These are phyloP conservation scores for Porphyrio hochstetteri DNA, from an alignment of 2,113 vertebrate species.

Conservation along the genomic window DNA sequence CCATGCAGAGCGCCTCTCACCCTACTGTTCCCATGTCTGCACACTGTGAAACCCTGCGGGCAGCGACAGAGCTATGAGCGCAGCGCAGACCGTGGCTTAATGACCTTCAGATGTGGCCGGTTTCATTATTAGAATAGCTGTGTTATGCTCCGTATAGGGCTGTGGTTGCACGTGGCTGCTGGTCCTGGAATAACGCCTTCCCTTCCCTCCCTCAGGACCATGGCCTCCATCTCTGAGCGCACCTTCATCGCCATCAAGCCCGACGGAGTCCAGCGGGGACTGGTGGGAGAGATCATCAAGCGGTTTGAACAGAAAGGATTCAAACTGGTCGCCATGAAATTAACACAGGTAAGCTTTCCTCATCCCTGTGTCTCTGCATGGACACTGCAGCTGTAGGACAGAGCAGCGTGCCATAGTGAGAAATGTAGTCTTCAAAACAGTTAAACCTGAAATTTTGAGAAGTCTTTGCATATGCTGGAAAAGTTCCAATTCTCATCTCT, in stretches of 20 bases:
- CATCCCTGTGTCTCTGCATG: not conserved
- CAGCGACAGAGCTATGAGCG: fast-evolving
- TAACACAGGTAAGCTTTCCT: conserved; percentile 68
- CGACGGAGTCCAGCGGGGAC: conserved; percentile 88
- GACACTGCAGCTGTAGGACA: not conserved
- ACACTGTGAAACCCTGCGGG: fast-evolving
- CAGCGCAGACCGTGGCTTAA: fast-evolving
- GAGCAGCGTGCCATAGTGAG: fast-evolving
- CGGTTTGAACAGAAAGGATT: conserved; percentile 87
- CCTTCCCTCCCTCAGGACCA: conserved; percentile 36
- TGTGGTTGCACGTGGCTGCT: not conserved
- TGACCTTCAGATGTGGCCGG: not conserved
- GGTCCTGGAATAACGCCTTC: not conserved
- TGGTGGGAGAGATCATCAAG: conserved; percentile 87
- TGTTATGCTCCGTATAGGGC: fast-evolving
- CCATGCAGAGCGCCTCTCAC: too few species aligned
- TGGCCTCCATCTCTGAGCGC: conserved; percentile 75
- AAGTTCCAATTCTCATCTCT: conserved; percentile 16
- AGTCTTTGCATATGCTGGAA: not conserved
- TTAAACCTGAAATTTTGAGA: not conserved
- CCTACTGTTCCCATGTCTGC: too few species aligned
- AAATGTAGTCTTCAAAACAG: not conserved
- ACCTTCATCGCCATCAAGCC: conserved; percentile 94
- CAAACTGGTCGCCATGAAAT: conserved; percentile 85
- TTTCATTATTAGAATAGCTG: not conserved